Conservation (phyloP, 2,888 invertebrate genomes). For the Selenia dentaria region DNA sequence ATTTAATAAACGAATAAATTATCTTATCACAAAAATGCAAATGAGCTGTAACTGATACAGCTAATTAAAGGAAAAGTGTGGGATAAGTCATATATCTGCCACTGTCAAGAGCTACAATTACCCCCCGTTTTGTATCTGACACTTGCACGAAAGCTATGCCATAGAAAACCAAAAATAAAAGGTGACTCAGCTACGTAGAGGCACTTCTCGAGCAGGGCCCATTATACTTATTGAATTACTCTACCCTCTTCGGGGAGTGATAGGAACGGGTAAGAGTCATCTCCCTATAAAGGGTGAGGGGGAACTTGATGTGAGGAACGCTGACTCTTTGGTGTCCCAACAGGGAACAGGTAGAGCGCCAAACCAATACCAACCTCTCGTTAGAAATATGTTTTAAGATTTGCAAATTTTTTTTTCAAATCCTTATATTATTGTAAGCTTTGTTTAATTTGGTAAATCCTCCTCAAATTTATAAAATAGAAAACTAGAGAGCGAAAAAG, state of each 20-base stretch:
- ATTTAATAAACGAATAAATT: too few species aligned
- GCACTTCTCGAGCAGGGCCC: conserved; percentile 32
- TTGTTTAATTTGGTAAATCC: too few species aligned
- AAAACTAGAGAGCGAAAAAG: too few species aligned
- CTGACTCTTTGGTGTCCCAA: too few species aligned
- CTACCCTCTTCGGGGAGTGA: conserved; percentile 34
- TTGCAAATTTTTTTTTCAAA: too few species aligned
- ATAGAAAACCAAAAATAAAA: conserved; percentile 28
- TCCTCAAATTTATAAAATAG: too few species aligned
- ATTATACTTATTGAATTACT: conserved; percentile 48
- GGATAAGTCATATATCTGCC: conserved; percentile 4
- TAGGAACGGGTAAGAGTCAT: conserved; percentile 37
- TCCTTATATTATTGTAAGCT: too few species aligned
- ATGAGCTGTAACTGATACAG: conserved; percentile 49
- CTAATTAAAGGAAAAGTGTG: conserved; percentile 58
- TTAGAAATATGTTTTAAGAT: too few species aligned
- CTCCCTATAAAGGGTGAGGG: conserved; percentile 36
- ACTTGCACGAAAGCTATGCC: too few species aligned
- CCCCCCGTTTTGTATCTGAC: conserved; percentile 2
- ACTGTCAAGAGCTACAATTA: conserved; percentile 1
- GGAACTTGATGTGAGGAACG: conserved; percentile 33
- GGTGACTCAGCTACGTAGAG: conserved; percentile 26
- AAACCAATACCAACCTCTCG: too few species aligned
- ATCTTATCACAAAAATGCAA: conserved; percentile 14
- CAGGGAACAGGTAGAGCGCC: too few species aligned